Conservation (phyloP, 37 sponge, comb jelly and placozoan species). For the Halichondria panicea region DNA sequence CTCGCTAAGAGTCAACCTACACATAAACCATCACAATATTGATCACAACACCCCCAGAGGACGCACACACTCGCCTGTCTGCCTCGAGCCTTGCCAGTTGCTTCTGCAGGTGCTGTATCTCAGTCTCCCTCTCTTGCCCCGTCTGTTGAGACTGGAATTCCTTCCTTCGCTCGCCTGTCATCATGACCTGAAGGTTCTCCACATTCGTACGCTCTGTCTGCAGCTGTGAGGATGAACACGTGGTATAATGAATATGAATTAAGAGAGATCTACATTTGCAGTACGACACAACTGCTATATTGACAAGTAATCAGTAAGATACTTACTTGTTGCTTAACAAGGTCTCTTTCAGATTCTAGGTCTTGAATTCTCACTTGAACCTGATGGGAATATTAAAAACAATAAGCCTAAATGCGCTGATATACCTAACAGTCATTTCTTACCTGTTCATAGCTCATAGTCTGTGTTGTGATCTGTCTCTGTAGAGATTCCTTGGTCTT, state of each 20-base stretch:
- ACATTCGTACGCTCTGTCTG: slow-evolving; percentile 15
- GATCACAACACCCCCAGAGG: not conserved
- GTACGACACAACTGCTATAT: no score
- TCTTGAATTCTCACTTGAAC: slow-evolving; percentile 24
- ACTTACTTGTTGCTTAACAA: slow-evolving; percentile 31
- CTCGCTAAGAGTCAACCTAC: slow-evolving; percentile 29
- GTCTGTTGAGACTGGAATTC: slow-evolving; percentile 51
- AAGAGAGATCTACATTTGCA: no score
- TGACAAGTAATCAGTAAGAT: no score
- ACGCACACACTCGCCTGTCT: slow-evolving; percentile 30
- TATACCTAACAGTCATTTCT: no score
- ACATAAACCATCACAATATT: not conserved
- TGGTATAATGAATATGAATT: no score
- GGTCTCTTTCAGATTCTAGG: slow-evolving; percentile 34
- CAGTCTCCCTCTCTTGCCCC: slow-evolving; percentile 54
- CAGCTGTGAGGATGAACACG: slow-evolving; percentile 26
- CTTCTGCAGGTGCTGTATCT: slow-evolving; percentile 50
- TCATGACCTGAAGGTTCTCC: slow-evolving; percentile 55
- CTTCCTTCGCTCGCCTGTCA: slow-evolving; percentile 65
- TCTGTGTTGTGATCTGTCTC: slow-evolving; percentile 64
- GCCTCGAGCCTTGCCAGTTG: slow-evolving; percentile 55
- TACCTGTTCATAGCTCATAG: slow-evolving; percentile 69
- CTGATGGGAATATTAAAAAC: not conserved
- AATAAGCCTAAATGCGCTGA: no score
- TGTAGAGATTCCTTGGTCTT: slow-evolving; percentile 67